Conservation (phyloP, 2,113 vertebrate genomes). For the Dasyornis broadbenti region DNA sequence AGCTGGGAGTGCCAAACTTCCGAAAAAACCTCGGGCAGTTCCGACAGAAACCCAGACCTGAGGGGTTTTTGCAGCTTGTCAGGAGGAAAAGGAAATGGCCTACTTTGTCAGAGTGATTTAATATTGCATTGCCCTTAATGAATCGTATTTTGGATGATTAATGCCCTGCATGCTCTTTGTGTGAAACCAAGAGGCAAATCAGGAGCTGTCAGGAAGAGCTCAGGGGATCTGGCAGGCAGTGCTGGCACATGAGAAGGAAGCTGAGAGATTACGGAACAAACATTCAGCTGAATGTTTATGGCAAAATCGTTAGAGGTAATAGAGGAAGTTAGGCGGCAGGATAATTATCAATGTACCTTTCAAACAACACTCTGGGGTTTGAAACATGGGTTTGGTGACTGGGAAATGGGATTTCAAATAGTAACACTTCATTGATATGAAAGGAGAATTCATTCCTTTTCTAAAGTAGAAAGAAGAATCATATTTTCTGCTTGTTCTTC, state of each 20-base stretch:
- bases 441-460: not conserved
- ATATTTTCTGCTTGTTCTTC: not conserved
- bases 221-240: not conserved
- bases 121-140: not conserved
- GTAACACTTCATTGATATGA: no score
- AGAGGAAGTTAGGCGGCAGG: not conserved
- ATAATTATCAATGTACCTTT: accelerated
- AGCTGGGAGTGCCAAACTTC: no score
- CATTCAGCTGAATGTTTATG: not conserved
- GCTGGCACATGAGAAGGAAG: not conserved
- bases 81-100: not conserved
- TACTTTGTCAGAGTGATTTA: not conserved
- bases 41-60: not conserved
- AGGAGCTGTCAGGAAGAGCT: not conserved
- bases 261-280: not conserved
- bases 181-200: not conserved
- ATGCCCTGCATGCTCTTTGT: not conserved
- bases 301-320: not conserved
- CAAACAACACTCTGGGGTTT: not conserved
- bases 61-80: not conserved
- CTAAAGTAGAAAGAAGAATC: not conserved
- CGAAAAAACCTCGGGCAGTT: not conserved
- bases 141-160: not conserved
- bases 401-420: not conserved
- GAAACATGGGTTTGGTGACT: not conserved